These are phyloP conservation scores for Astur gentilis DNA, from an alignment of 2,113 vertebrate species.

Conservation along the genomic window DNA sequence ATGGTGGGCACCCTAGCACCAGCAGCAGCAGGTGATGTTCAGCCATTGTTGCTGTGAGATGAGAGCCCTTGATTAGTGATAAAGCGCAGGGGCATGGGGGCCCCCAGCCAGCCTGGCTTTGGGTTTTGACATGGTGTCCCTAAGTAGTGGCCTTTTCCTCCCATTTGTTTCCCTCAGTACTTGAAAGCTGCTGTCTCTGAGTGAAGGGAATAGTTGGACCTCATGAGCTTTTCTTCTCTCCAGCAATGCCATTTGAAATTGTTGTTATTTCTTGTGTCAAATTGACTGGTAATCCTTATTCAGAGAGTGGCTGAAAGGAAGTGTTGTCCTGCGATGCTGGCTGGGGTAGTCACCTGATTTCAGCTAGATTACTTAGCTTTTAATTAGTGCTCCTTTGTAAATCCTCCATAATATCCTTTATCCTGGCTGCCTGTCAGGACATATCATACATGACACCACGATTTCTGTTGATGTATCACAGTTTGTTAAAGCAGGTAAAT, in stretches of 20 bases:
- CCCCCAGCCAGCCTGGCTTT: neutral
- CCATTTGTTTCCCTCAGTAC: neutral
- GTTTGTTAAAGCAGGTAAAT: neutral
- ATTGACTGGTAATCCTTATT: neutral
- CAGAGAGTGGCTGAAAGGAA: neutral
- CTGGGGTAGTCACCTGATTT: neutral
- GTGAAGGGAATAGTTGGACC: neutral
- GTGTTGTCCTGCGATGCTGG: neutral
- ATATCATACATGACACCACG: neutral
- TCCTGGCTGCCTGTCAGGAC: neutral
- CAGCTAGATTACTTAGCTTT: neutral
- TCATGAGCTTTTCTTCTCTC: neutral
- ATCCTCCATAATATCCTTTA: neutral
- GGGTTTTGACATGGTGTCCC: neutral
- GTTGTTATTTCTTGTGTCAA: neutral
- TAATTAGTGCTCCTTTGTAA: conserved; percentile 34
- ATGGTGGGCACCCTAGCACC: neutral
- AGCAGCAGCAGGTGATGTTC: neutral
- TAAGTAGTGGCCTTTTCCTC: neutral
- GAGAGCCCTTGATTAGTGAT: neutral
- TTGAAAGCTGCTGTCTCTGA: neutral
- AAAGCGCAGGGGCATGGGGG: fast-evolving
- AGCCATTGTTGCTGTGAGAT: neutral
- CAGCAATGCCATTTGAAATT: neutral
- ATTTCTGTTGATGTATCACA: neutral